A percentile compares a stretch with the other conserved stretches of the same genome.
These are phyloP conservation scores for Dicrurus megarhynchus DNA, from an alignment of 2,113 vertebrate genomes.

Conservation along the genomic window DNA sequence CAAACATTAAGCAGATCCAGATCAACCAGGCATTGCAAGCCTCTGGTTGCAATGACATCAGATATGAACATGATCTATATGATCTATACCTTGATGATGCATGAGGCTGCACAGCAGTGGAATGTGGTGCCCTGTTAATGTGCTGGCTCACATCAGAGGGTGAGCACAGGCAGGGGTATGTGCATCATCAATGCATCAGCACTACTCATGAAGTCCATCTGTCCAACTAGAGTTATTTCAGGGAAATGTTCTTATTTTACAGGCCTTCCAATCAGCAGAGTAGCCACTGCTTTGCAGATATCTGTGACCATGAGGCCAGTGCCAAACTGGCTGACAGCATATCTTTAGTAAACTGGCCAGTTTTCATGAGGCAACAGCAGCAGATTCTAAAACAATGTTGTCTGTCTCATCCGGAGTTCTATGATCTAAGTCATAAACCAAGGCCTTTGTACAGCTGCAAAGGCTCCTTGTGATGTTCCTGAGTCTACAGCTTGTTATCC, in stretches of 20 bases:
- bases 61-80: background rate
- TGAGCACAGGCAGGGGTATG: background rate
- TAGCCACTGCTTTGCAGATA: background rate
- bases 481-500: background rate
- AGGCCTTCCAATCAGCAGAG: background rate
- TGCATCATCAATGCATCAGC: background rate
- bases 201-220: background rate
- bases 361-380: background rate
- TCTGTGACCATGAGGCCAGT: background rate
- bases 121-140: background rate
- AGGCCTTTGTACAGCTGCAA: background rate
- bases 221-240: background rate
- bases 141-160: background rate
- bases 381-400: background rate
- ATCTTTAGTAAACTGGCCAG: background rate
- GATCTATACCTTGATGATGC: background rate
- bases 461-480: background rate
- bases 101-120: background rate
- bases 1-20: background rate
- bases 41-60: background rate
- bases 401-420: background rate
- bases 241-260: background rate
- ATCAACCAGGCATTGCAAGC: background rate
- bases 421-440: background rate
- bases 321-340: background rate